Conservation (phyloP, 2,113 vertebrate species). For the Mellivora capensis region DNA sequence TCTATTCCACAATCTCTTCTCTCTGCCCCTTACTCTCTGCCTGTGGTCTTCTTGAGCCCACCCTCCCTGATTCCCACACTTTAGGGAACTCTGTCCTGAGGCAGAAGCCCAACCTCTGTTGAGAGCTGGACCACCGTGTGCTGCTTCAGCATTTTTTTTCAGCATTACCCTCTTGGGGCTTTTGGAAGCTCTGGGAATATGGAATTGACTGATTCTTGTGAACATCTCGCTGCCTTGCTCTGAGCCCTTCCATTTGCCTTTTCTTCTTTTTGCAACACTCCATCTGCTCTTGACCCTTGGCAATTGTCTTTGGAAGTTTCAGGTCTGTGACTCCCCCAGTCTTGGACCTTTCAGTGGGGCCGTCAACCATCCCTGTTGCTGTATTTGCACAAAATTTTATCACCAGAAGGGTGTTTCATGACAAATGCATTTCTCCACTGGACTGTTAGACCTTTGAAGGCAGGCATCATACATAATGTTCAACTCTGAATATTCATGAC, state of each 20-base stretch:
- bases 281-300: background rate
- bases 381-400: background rate
- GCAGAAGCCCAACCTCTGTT: background rate
- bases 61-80: fast-evolving
- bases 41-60: too few relatives aligned
- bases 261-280: background rate
- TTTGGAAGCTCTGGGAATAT: background rate
- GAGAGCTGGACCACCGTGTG: too few relatives aligned
- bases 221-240: background rate
- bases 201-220: background rate
- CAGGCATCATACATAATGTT: background rate
- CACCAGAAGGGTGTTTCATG: background rate
- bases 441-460: background rate
- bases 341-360: background rate
- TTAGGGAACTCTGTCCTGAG: background rate
- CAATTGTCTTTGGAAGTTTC: background rate
- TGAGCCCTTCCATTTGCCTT: fast-evolving
- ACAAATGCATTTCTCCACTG: background rate
- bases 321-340: too few relatives aligned
- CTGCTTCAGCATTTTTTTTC: background rate
- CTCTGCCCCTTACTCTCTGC: background rate
- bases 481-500: background rate
- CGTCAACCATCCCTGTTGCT: background rate
- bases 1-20: background rate
- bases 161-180: background rate